These are phyloP conservation scores for Platalea minor DNA, from an alignment of 2,797 vertebrate species.

Conservation along the genomic window DNA sequence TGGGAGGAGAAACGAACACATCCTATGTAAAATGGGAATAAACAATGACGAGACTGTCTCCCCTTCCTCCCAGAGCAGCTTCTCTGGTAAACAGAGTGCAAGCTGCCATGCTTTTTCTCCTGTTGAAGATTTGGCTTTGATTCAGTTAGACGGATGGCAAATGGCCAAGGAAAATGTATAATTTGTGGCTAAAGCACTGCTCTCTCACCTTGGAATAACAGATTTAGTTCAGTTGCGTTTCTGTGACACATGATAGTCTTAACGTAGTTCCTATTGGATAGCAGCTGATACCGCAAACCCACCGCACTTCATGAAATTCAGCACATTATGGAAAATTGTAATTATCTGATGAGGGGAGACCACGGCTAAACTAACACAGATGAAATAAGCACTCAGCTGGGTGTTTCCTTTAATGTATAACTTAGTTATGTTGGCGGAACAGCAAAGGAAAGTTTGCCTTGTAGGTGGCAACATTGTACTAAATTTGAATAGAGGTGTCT, in stretches of 20 bases:
- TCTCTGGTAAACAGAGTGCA: not conserved
- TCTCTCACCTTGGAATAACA: constrained; percentile 19
- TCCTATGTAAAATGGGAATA: constrained; percentile 41
- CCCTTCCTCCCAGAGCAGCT: not conserved
- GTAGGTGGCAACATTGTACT: not conserved
- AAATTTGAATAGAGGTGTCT: constrained; percentile 9
- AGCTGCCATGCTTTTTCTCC: not conserved
- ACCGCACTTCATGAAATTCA: not conserved
- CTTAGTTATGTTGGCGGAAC: not conserved
- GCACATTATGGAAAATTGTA: constrained; percentile 27
- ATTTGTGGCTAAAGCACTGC: constrained; percentile 2
- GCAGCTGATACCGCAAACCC: not conserved
- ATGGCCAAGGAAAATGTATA: constrained; percentile 35
- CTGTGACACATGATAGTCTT: not conserved
- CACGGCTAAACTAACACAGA: constrained; percentile 26
- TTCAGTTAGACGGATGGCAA: not conserved
- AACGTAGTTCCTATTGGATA: not conserved
- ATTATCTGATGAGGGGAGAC: constrained; percentile 3
- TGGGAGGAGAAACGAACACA: constrained; percentile 39
- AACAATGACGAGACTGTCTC: constrained; percentile 37
- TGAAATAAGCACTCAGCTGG: constrained; percentile 19
- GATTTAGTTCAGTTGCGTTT: not conserved
- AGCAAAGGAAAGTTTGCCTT: constrained; percentile 7
- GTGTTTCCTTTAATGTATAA: constrained; percentile 13
- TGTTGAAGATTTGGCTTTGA: constrained; percentile 2